Conservation (phyloP, 2,888 invertebrate species). For the Antheraea assamensis region DNA sequence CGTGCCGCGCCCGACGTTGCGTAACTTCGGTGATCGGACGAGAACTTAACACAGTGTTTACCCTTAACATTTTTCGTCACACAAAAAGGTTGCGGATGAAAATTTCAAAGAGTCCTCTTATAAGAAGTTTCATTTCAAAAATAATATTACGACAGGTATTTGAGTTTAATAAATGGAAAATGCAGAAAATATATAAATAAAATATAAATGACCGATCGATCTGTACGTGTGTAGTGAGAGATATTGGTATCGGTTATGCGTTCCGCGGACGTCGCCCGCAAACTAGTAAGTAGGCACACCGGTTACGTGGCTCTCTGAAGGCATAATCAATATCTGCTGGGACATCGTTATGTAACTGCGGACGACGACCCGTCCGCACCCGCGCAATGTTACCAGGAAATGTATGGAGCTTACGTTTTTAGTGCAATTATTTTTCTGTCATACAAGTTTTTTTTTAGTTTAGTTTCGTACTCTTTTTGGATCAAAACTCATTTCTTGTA, state of each 20-base stretch:
- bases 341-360: conserved; percentile 13
- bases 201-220: too few species aligned
- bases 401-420: conserved; percentile 25
- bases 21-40: conserved; percentile 80
- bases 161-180: too few species aligned
- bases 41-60: too few species aligned
- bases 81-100: too few species aligned
- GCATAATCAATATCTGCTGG: conserved; percentile 13
- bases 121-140: too few species aligned
- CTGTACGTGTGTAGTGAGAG: not conserved
- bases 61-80: too few species aligned
- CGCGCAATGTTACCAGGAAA: conserved; percentile 26
- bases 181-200: too few species aligned
- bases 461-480: too few species aligned
- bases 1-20: conserved; percentile 77
- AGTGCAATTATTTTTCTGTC: not conserved
- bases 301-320: conserved; percentile 4
- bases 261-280: not conserved
- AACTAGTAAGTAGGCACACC: conserved; percentile 1
- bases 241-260: not conserved
- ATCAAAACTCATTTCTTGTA: too few species aligned
- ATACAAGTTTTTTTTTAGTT: not conserved
- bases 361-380: conserved; percentile 17
- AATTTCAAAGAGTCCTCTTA: too few species aligned
- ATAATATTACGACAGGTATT: too few species aligned